Base-by-base conservation (phyloP, 2,113 vertebrate species). In the Podarcis cretensis region DNA sequence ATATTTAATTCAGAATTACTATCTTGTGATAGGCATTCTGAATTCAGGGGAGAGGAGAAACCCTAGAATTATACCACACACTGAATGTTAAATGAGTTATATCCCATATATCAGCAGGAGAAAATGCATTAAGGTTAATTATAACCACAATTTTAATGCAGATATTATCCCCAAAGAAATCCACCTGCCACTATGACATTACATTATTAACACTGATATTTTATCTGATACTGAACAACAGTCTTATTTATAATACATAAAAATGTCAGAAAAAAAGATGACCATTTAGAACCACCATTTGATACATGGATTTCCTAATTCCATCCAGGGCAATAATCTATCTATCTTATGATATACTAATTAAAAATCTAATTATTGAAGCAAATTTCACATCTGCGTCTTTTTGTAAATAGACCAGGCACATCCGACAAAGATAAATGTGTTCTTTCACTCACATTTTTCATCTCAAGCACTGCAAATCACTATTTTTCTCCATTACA, bases 351-450 rank as follows among this genome's bases (percentile, higher is more conserved):
- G 90, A 89, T 92, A 87, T 75, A 95, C 92, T 96, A 96, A 97
- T 97, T 97, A 96, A 92, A 97, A 95, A 96, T 94, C 91, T 97
- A 96, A 97, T 96, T 96, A 96, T 91, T 96, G 92, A 95, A 90
- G 95, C 93, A 95, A 93, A 97, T 94, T 95, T 96, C 92, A 90
- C 94, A 96, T 95, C 92, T 96, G 94, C 94, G 94, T 35, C 90
- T 97, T 95, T 87, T 88, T 96, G 92, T 95, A 93, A 96, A 90
- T 54, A 80, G 89, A 96, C 89, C 88, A 95, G 92, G 84, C 37
- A 73, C 96, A 87, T 82, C 74, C 40, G 88, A 92, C 88, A 37
- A 95, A 91, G 90, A 96, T 91, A 69, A 96, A 96, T 92, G 63
- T 37, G 84, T 90, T 94, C 83, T 78, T 93, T 92, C 37, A 91